phyloP scores from a whole-genome alignment of 2,888 invertebrate species.

The Mechanitis mazaeus region DNA sequence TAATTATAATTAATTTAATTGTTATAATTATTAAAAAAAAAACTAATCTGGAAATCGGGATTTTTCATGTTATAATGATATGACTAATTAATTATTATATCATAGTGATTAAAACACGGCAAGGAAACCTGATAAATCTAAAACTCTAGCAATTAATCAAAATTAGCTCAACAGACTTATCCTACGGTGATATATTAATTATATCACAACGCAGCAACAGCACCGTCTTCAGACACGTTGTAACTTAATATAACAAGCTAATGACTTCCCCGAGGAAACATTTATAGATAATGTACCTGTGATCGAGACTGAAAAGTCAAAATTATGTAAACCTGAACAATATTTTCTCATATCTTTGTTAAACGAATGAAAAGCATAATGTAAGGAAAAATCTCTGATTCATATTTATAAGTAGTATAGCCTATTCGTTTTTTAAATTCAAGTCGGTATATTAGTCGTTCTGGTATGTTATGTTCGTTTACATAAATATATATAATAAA shows the following conservation, averaged over 20 bases:
- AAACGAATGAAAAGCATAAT: no score
- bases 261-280: slow-evolving; percentile 49
- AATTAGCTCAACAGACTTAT: slow-evolving; percentile 47
- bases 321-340: neutral
- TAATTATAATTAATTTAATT: no score
- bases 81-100: neutral
- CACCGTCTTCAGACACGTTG: slow-evolving; percentile 47
- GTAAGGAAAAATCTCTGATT: no score
- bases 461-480: no score
- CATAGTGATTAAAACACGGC: slow-evolving; percentile 6
- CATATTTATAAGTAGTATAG: no score
- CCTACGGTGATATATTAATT: slow-evolving; percentile 56
- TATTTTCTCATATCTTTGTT: no score
- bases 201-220: slow-evolving; percentile 52
- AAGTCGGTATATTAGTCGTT: no score
- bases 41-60: no score
- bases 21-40: no score
- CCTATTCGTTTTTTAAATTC: no score
- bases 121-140: slow-evolving; percentile 30
- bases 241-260: slow-evolving; percentile 55
- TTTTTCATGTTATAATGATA: neutral
- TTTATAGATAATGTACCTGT: slow-evolving; percentile 30
- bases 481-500: no score
- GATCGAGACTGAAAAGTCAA: neutral
- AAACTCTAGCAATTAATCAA: slow-evolving; percentile 46